phyloP scores from a whole-genome alignment of 2,113 vertebrate genomes.

The Eira barbara region DNA sequence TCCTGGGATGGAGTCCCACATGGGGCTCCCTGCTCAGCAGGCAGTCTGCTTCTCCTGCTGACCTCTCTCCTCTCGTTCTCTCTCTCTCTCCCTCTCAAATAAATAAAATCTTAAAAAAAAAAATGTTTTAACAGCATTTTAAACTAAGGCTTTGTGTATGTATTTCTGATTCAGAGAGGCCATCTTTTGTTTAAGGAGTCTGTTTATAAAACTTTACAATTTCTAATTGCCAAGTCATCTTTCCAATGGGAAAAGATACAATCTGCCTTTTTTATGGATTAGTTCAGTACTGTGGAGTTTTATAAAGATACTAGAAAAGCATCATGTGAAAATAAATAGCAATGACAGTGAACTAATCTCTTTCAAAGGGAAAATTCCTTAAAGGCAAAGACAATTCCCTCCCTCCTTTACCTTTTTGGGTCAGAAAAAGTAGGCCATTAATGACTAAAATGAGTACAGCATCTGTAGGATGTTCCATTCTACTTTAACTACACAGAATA shows the following conservation, averaged over 20 bases:
- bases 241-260: conserved; percentile 70
- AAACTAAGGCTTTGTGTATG: neutral
- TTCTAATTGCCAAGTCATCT: conserved; percentile 52
- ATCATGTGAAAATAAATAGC: conserved; percentile 62
- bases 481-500: conserved; percentile 45
- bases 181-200: neutral
- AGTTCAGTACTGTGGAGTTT: conserved; percentile 69
- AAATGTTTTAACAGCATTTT: neutral
- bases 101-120: too few species aligned
- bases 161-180: neutral
- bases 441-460: conserved; percentile 57
- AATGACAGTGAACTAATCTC: conserved; percentile 49
- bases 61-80: too few species aligned
- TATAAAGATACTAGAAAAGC: conserved; percentile 70
- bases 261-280: conserved; percentile 73
- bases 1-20: too few species aligned
- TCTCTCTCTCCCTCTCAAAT: too few species aligned
- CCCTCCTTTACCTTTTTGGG: conserved; percentile 50
- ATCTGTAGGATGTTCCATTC: neutral
- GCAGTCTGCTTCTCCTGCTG: too few species aligned
- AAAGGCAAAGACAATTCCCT: conserved; percentile 40
- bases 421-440: conserved; percentile 64
- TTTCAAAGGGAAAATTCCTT: conserved; percentile 47
- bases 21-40: too few species aligned
- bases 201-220: conserved; percentile 43